Conservation (phyloP, 2,113 vertebrate genomes). For the Tapirus terrestris region DNA sequence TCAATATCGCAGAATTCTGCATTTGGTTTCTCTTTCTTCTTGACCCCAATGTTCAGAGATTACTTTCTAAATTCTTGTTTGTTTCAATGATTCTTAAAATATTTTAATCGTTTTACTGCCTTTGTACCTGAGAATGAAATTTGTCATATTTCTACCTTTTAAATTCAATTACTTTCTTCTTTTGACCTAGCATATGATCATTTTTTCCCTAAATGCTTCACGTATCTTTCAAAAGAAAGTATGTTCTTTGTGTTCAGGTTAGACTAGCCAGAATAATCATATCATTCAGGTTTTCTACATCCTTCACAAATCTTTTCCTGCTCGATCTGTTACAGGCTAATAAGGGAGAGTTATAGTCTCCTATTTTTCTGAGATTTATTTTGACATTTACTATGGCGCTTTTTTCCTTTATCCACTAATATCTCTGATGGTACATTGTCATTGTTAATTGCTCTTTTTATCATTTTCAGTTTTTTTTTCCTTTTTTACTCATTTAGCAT, state of each 20-base stretch:
- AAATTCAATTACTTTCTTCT: not conserved
- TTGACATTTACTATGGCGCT: not conserved
- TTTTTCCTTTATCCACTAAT: not conserved
- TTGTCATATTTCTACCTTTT: not conserved
- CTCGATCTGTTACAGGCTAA: not conserved
- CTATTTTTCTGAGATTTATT: not conserved
- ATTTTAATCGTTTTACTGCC: not conserved
- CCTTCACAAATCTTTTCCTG: not conserved
- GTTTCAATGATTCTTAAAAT: not conserved
- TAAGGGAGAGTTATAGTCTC: not conserved
- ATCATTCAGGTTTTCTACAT: not conserved
- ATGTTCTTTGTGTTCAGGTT: not conserved
- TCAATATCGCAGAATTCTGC: not conserved
- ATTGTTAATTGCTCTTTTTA: not conserved
- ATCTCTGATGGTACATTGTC: not conserved
- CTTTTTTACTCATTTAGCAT: not conserved
- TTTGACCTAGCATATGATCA: not conserved
- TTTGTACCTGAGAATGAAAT: not conserved
- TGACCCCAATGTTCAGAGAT: not conserved
- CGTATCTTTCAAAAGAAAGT: not conserved
- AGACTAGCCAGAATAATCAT: not conserved
- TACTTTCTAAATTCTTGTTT: not conserved
- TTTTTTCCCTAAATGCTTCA: not conserved
- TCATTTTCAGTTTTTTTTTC: not conserved
- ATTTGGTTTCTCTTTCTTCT: not conserved